Base-by-base conservation (phyloP, 2,113 vertebrate species). In the Saiga tatarica region DNA sequence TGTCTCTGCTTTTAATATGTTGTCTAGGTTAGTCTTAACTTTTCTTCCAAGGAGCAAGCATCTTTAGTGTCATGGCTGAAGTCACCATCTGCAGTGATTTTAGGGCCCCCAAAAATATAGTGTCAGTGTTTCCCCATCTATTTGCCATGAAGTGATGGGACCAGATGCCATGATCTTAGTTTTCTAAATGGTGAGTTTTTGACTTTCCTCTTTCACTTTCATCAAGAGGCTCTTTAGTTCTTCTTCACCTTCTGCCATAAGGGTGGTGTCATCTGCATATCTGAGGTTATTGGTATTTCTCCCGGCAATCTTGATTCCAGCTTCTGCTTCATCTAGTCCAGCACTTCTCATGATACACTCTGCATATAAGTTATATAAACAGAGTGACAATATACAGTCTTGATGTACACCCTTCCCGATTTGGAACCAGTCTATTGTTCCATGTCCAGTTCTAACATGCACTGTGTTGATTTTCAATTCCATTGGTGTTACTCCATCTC, bases 331-430 rank as follows among this genome's bases (percentile, higher is more conserved):
- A 74, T 74, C 67, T 39, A 74, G 19, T 39, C 19, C 36, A 74
- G 36, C 21, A 0, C 25, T 23, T 74, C 67, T 74, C 36, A 39
- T 39, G 67, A 23, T 25, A 6, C 11, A 74, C 36, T 74, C 67
- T 74, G n/a, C 67, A 39, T 74, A 13, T 74, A 39, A 39, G 36
- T 39, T 39, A 74, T 39, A 39, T 39, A 74, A 74, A 12, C 36
- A 74, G 36, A 5, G 36, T 74, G 67, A 62, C 14, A 62, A 62
- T 33, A 62, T 62, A 62, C 28, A 62, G 60, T 28, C 60, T 62
- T 62, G 28, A 39, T 2, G 10, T 39, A 71, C 5, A 74, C 9
- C 21, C 36, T 74, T 39, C 21, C 36, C 1, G 0, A 74, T 25
- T 39, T 74, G 36, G 67, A 74, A 25, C 19, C 36, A 74, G 21